Evolutionary conservation across 1,140 invertebrate species (phyloP).

Genomic region (Copidosoma floridanum): DNA sequence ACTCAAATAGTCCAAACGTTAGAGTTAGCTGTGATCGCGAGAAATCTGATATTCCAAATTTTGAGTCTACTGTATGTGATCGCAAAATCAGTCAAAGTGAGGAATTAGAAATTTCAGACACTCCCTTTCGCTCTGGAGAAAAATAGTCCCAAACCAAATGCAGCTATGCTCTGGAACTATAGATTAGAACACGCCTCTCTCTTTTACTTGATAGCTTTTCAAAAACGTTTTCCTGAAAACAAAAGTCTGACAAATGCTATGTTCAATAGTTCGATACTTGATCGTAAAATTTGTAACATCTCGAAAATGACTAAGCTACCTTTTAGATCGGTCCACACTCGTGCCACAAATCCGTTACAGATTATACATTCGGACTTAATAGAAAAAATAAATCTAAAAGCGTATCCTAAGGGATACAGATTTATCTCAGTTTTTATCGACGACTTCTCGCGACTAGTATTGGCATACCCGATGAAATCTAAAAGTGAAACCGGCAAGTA

Average conservation of each 20-base stretch:
- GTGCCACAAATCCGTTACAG: background rate
- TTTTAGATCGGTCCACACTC: background rate
- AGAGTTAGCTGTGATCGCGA: background rate
- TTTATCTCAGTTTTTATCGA: conserved; percentile 25
- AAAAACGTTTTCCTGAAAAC: background rate
- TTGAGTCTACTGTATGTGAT: conserved; percentile 5
- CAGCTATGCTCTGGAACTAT: conserved; percentile 4
- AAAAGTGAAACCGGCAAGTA: background rate
- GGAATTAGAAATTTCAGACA: background rate
- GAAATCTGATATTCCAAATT: background rate
- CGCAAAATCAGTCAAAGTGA: conserved; percentile 10
- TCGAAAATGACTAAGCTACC: conserved; percentile 1
- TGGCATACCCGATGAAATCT: background rate
- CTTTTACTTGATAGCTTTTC: background rate
- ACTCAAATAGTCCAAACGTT: background rate
- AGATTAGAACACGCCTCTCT: background rate
- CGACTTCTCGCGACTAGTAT: background rate
- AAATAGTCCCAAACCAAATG: conserved; percentile 17
- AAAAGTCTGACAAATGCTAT: background rate
- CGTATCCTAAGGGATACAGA: conserved; percentile 1
- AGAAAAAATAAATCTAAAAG: background rate
- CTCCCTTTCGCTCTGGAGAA: background rate
- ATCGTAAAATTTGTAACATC: background rate
- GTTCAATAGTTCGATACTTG: conserved; percentile 16
- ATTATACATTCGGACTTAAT: conserved; percentile 9